Percentiles rank a stretch among this genome's conserved stretches.
phyloP scores from a whole-genome alignment of 2,888 invertebrate genomes.

The Chrysodeixis includens region DNA sequence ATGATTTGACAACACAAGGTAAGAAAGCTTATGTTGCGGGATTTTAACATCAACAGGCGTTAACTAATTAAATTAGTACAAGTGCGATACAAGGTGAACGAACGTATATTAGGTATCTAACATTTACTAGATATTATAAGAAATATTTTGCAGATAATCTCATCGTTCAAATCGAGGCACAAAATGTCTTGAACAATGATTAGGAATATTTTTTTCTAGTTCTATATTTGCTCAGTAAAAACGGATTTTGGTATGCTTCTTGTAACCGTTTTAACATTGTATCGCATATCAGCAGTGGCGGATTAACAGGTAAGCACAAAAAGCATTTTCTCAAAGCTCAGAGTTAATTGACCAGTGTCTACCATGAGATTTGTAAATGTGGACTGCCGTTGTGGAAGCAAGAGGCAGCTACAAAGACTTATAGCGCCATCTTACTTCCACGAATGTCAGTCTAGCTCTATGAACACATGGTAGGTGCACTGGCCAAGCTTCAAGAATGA shows the following conservation, averaged over 20 bases:
- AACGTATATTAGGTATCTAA: too few species aligned
- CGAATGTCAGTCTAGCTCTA: too few species aligned
- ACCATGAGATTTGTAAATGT: too few species aligned
- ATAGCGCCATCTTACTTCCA: too few species aligned
- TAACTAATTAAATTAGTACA: not conserved
- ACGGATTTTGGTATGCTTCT: not conserved
- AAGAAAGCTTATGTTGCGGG: not conserved
- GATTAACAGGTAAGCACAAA: constrained; percentile 22
- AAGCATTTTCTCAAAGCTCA: not conserved
- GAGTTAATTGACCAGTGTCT: too few species aligned
- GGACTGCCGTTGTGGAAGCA: too few species aligned
- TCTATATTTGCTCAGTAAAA: not conserved
- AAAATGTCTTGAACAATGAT: too few species aligned
- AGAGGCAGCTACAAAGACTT: too few species aligned
- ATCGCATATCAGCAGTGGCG: constrained; percentile 21
- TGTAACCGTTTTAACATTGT: constrained; percentile 22
- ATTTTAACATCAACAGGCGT: not conserved
- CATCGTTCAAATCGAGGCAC: not conserved
- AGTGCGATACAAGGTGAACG: constrained; percentile 2
- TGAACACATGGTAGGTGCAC: too few species aligned
- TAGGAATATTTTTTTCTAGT: not conserved
- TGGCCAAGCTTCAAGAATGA: not conserved
- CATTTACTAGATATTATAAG: not conserved
- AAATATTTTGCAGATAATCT: not conserved
- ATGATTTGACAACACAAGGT: not conserved